Percentiles rank a stretch among this genome's conserved stretches.
Conservation (phyloP, 2,888 invertebrate genomes). For the Tipula confusa region DNA sequence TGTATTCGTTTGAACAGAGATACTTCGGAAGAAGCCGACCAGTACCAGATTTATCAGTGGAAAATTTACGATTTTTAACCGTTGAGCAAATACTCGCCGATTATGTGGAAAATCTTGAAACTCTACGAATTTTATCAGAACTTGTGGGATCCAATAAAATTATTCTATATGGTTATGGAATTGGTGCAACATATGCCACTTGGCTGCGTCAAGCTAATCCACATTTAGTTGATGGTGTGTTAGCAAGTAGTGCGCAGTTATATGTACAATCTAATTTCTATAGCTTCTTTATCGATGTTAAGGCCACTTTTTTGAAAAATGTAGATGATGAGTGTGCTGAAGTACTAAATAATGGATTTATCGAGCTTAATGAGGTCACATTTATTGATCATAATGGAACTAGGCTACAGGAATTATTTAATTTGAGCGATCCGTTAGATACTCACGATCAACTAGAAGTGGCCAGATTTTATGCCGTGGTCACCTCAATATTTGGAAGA, state of each 20-base stretch:
- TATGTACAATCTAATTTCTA: too few species aligned
- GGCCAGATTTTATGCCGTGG: too few species aligned
- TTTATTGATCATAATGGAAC: too few species aligned
- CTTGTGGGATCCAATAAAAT: not conserved
- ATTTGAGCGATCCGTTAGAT: too few species aligned
- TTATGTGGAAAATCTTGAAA: not conserved
- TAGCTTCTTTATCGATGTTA: too few species aligned
- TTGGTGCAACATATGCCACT: not conserved
- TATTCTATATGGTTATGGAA: not conserved
- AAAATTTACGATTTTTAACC: not conserved
- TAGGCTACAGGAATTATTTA: too few species aligned
- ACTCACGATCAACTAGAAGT: too few species aligned
- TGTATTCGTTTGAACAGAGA: not conserved
- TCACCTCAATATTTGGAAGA: too few species aligned
- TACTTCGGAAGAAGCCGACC: not conserved
- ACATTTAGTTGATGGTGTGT: not conserved
- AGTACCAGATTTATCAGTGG: not conserved
- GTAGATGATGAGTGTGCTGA: too few species aligned
- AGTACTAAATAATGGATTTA: too few species aligned
- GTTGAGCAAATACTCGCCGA: not conserved
- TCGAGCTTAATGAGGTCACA: too few species aligned
- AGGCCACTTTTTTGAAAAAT: too few species aligned
- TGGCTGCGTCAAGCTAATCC: not conserved
- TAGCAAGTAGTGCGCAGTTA: not conserved
- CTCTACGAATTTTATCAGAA: not conserved